These are phyloP conservation scores for Onychomys torridus DNA, from an alignment of 2,797 vertebrate genomes.

Conservation along the genomic window DNA sequence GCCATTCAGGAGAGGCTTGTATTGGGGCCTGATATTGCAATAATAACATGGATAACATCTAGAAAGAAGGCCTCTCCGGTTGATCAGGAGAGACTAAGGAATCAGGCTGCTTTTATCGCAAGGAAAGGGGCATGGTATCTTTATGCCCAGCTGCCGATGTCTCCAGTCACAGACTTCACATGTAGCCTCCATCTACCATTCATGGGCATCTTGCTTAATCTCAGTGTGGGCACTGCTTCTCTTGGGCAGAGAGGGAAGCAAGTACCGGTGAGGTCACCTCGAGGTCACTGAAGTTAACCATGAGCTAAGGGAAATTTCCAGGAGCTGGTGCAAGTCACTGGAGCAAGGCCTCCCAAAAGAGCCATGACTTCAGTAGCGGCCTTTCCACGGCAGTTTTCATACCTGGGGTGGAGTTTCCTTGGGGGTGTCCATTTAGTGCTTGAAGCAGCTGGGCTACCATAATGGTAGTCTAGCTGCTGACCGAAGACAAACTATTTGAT, in stretches of 20 bases:
- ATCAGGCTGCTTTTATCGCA: not conserved
- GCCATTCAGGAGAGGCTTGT: not conserved
- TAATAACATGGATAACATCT: not conserved
- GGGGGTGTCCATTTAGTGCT: not conserved
- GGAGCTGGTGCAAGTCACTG: not conserved
- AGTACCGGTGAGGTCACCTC: not conserved
- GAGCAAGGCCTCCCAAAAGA: not conserved
- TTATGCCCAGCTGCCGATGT: not conserved
- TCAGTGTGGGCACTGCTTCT: not conserved
- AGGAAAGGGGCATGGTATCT: not conserved
- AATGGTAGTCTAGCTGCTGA: not conserved
- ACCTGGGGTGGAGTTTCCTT: not conserved
- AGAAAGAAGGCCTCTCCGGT: not conserved
- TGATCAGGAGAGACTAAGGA: not conserved
- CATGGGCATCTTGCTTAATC: not conserved
- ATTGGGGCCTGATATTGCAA: not conserved
- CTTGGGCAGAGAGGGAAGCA: not conserved
- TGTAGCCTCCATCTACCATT: not conserved
- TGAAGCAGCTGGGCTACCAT: not conserved
- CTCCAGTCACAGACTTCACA: not conserved
- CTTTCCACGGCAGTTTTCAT: not conserved
- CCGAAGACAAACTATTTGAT: not conserved
- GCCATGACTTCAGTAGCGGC: not conserved
- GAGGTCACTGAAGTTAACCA: not conserved
- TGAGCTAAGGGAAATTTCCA: not conserved